Percentiles rank a stretch among this genome's conserved stretches.
Evolutionary conservation across 2,888 invertebrate genomes (phyloP).

Genomic region (Conomelus anceps): DNA sequence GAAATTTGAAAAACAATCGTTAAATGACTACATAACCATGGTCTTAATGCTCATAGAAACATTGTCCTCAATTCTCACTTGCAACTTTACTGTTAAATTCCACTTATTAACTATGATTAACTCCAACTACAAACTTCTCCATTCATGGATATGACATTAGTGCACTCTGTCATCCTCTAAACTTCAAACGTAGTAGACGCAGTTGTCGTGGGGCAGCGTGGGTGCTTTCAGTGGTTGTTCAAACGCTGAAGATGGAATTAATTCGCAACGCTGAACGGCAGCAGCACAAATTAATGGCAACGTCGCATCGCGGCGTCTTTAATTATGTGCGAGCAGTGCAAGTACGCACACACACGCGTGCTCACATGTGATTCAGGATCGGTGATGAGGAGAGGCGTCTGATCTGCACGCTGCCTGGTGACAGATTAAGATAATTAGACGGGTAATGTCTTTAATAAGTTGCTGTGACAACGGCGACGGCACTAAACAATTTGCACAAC

Average conservation of each 20-base stretch:
- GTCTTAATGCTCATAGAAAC: too few species aligned
- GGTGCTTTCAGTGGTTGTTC: neutral
- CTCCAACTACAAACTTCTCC: neutral
- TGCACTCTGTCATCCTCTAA: neutral
- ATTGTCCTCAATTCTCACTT: too few species aligned
- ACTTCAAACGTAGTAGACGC: neutral
- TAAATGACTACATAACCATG: too few species aligned
- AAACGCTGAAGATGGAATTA: neutral
- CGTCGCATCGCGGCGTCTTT: neutral
- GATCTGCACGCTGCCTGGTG: neutral
- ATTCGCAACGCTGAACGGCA: neutral
- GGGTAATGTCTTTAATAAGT: neutral
- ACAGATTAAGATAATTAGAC: neutral
- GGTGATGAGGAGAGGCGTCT: neutral
- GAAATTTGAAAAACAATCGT: too few species aligned
- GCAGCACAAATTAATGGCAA: neutral
- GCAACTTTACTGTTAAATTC: too few species aligned
- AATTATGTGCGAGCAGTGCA: neutral
- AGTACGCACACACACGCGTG: neutral
- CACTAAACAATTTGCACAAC: neutral
- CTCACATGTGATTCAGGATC: neutral
- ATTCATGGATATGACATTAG: neutral
- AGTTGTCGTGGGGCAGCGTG: too few species aligned
- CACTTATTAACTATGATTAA: too few species aligned
- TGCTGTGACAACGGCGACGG: neutral